Percentiles rank a stretch among this genome's conserved stretches.
Conservation (phyloP, 2,888 invertebrate genomes). For the Aelia acuminata region DNA sequence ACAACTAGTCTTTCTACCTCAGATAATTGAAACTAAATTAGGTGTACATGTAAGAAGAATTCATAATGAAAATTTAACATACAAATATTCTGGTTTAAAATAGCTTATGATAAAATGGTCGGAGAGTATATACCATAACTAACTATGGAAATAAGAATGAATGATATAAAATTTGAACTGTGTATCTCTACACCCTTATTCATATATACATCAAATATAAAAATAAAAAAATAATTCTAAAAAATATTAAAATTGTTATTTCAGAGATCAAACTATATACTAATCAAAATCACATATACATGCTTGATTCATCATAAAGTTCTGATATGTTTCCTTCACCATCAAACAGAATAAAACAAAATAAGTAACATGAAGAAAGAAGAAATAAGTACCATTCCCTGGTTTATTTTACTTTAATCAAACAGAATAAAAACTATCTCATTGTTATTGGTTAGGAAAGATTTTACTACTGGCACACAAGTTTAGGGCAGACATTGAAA, state of each 20-base stretch:
- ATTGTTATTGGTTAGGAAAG: conserved; percentile 54
- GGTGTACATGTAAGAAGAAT: background rate
- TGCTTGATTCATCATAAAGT: conserved; percentile 9
- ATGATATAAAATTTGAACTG: background rate
- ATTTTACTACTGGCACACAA: conserved; percentile 50
- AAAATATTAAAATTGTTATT: conserved; percentile 47
- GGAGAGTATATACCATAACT: background rate
- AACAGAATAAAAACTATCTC: conserved; percentile 55
- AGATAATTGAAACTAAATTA: background rate
- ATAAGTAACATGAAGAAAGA: conserved; percentile 40
- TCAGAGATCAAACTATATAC: conserved; percentile 45
- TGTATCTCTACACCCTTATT: conserved; percentile 3
- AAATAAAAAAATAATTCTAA: background rate
- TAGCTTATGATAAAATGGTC: background rate
- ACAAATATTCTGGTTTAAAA: background rate
- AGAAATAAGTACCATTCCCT: conserved; percentile 55
- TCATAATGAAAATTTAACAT: background rate
- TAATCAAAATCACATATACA: conserved; percentile 54
- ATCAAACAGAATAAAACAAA: conserved; percentile 37
- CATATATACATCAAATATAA: conserved; percentile 31
- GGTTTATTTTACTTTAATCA: conserved; percentile 53
- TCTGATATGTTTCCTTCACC: conserved; percentile 54
- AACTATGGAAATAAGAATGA: background rate
- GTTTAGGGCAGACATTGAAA: conserved; percentile 47
- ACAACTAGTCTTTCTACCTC: background rate